Percentiles rank a stretch among this genome's conserved stretches.
Evolutionary conservation across 2,888 invertebrate genomes (phyloP).

Genomic region (Dorcus hopei): DNA sequence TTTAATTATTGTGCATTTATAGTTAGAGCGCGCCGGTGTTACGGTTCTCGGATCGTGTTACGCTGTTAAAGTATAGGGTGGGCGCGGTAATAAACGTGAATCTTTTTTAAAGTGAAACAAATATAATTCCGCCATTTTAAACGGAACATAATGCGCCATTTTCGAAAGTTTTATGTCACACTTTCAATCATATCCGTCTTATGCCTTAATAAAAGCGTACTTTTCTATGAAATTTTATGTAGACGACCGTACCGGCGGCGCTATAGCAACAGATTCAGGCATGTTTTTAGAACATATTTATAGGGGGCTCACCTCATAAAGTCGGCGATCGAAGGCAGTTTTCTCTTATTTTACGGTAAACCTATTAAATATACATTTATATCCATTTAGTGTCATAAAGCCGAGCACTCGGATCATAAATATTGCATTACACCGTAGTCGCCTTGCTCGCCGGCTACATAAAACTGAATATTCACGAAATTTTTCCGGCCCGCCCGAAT

Average conservation of each 20-base stretch:
- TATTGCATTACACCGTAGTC: constrained; percentile 35
- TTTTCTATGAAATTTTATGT: neutral
- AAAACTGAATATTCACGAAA: constrained; percentile 4
- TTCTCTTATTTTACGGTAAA: constrained; percentile 39
- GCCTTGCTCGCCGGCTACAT: constrained; percentile 26
- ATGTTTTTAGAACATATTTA: neutral
- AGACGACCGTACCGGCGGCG: neutral
- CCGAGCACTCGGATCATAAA: constrained; percentile 37
- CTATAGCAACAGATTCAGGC: constrained; percentile 4
- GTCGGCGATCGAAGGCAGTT: constrained; percentile 31
- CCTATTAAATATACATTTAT: constrained; percentile 43
- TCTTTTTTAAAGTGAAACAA: neutral
- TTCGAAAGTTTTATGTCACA: neutral
- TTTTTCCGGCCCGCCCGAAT: neutral
- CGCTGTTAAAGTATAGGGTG: neutral
- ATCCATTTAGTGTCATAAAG: constrained; percentile 40
- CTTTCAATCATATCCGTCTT: neutral
- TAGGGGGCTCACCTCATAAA: constrained; percentile 28
- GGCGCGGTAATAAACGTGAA: neutral
- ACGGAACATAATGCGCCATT: neutral
- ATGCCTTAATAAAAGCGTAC: constrained; percentile 1
- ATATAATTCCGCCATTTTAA: neutral
- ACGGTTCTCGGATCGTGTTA: neutral
- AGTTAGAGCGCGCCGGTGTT: neutral
- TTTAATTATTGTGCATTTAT: constrained; percentile 24